phyloP scores from a whole-genome alignment of 2,888 invertebrate species.

The Eulithis testata region DNA sequence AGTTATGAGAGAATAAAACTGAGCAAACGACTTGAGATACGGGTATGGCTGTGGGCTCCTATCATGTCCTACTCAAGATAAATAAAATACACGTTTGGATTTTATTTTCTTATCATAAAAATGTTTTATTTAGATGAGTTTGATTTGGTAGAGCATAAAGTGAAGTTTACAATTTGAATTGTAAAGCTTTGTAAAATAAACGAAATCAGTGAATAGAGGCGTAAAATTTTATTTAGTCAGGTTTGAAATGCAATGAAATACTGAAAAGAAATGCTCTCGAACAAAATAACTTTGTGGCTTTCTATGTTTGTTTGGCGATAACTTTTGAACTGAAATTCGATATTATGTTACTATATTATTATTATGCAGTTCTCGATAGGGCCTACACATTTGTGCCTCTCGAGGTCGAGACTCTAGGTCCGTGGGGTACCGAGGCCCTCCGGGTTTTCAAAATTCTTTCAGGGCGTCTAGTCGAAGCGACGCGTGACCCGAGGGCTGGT shows the following conservation, averaged over 20 bases:
- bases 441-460: too few relatives aligned
- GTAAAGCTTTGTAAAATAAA: slow-evolving; percentile 8
- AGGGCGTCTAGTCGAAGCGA: too few relatives aligned
- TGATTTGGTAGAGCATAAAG: slow-evolving; percentile 18
- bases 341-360: too few relatives aligned
- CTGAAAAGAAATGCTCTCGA: too few relatives aligned
- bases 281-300: too few relatives aligned
- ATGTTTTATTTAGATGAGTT: slow-evolving; percentile 25
- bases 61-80: slow-evolving; percentile 53
- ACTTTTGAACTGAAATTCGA: too few relatives aligned
- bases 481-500: too few relatives aligned
- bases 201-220: not conserved
- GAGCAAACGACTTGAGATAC: not conserved
- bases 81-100: slow-evolving; percentile 46
- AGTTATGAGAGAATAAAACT: not conserved
- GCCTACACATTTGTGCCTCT: too few relatives aligned
- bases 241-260: not conserved
- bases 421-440: too few relatives aligned
- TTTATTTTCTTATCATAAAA: slow-evolving; percentile 22
- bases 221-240: not conserved
- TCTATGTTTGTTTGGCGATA: too few relatives aligned
- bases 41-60: slow-evolving; percentile 37
- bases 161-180: slow-evolving; percentile 12
- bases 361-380: too few relatives aligned
- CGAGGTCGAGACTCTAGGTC: too few relatives aligned